Base-by-base conservation (phyloP, 2,797 vertebrate genomes). In the Saxicola maurus region DNA sequence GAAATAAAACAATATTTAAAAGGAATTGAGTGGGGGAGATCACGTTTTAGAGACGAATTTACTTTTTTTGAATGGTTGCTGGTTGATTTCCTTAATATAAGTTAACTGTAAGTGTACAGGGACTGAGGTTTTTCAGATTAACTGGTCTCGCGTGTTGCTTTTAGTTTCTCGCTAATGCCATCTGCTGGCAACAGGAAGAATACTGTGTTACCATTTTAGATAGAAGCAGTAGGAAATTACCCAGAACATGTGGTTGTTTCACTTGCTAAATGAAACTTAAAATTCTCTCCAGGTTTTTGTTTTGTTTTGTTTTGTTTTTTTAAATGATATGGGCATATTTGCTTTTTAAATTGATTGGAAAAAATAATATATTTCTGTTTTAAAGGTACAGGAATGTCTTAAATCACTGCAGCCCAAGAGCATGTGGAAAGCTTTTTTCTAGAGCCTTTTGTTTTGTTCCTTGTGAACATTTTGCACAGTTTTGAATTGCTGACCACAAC, bases 91-190 rank as follows among this genome's bases (percentile, higher is more conserved):
- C 3, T 31, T 78, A 33, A 10, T 35, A 16, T 0, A 43, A 43
- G 6, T 69, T 55, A 43, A 33, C 8, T 79, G 0, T 12, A 25
- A 21, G 12, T 13, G 33, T 42, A 42, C 16, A 25, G 24, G 6
- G 30, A 24, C n/a, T 48, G 25, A 38, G 30, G n/a, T 75, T 68
- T 82, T 6, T 1, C 59, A 6, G 52, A 49, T 10, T 7, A 2
- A 2, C 9, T 65, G 27, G 5, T 31, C 4, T 65, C 0, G 0
- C 2, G 4, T 51, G 12, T 56, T 38, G 9, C 11, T 80, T 48
- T 90, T 75, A 17, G 19, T 92, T 90, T 89, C 14, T 94, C 59
- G 57, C 30, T 93, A n/a, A n/a, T 95, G 96, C 95, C 96, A 95
- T 78, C 95, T 97, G 59, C 93, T 95, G 94, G 86, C 75, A 85